A percentile compares a stretch with the other conserved stretches of the same genome.
Conservation (phyloP, 2,113 vertebrate species). For the Morphnarchus princeps region DNA sequence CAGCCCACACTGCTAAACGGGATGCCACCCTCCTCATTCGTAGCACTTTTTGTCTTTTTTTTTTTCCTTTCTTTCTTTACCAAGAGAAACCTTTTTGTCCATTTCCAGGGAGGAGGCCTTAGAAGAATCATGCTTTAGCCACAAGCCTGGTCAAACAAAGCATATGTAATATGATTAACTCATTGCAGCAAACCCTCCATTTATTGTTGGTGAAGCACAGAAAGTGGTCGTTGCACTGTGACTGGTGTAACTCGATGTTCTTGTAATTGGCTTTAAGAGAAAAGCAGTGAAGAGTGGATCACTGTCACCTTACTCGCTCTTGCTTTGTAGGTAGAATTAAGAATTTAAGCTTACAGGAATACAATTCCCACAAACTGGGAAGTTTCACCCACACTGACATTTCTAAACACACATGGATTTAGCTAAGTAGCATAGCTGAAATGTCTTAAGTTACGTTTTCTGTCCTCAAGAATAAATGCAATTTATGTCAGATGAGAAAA, state of each 20-base stretch:
- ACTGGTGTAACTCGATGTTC: not conserved
- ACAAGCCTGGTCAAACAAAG: not conserved
- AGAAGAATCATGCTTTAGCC: not conserved
- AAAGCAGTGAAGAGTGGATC: not conserved
- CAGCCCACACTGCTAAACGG: not conserved
- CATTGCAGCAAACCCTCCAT: not conserved
- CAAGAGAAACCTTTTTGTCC: not conserved
- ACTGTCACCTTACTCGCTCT: not conserved
- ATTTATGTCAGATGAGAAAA: not conserved
- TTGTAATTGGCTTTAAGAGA: not conserved
- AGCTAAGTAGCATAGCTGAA: not conserved
- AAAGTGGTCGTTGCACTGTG: fast-evolving
- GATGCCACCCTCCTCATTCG: not conserved
- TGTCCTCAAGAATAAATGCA: not conserved
- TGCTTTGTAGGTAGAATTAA: not conserved
- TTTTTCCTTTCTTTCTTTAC: not conserved
- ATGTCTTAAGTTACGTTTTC: not conserved
- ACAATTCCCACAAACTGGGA: not conserved
- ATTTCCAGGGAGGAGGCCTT: not conserved
- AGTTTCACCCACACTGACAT: not conserved
- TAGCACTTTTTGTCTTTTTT: not conserved
- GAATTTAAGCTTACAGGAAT: not conserved
- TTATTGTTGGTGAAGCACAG: not conserved
- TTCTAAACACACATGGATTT: not conserved
- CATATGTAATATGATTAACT: not conserved